These are phyloP conservation scores for Monoplex corrugatus DNA, from an alignment of 2,888 invertebrate genomes.

Conservation along the genomic window DNA sequence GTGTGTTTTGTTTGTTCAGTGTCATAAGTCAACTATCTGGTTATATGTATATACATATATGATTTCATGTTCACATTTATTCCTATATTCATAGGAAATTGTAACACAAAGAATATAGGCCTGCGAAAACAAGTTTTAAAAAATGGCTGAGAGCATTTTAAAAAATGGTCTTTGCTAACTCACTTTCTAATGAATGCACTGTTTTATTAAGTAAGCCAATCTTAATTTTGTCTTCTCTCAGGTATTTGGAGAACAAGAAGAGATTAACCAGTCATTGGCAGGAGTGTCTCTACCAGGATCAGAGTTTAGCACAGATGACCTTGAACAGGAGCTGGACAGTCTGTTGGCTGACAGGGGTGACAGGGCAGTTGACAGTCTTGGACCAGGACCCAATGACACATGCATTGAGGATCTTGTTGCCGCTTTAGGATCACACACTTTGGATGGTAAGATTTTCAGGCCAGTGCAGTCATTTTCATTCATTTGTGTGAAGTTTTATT, in stretches of 20 bases:
- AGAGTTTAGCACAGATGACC: slow-evolving; percentile 46
- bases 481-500: background rate
- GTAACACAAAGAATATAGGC: no score
- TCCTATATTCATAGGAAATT: no score
- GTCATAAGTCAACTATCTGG: no score
- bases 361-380: background rate
- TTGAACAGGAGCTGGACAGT: slow-evolving; percentile 46
- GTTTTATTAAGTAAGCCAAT: no score
- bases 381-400: background rate
- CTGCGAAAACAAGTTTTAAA: no score
- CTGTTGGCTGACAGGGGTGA: slow-evolving; percentile 31
- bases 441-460: slow-evolving; percentile 2
- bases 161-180: no score
- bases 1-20: no score
- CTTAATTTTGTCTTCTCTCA: background rate
- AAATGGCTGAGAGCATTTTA: no score
- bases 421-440: background rate
- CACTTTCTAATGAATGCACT: no score
- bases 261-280: slow-evolving; percentile 53
- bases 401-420: background rate
- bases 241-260: slow-evolving; percentile 58
- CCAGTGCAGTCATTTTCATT: background rate
- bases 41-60: no score
- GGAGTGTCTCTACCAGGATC: slow-evolving; percentile 39
- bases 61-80: no score